Conservation (phyloP, 2,797 vertebrate species). For the Rhyacichthys aspro region DNA sequence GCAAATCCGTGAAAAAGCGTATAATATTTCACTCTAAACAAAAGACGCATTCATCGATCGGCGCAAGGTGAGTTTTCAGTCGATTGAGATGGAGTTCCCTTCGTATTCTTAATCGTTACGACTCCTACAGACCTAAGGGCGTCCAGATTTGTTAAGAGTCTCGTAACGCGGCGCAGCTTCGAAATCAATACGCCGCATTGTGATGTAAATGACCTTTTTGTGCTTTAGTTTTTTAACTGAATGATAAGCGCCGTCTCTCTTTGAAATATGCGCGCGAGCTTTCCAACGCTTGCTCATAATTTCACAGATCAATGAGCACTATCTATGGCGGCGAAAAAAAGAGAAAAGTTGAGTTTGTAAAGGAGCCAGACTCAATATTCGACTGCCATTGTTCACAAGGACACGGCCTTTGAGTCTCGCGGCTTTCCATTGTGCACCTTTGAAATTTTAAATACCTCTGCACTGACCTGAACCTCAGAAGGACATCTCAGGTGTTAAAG, state of each 20-base stretch:
- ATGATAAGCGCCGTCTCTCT: conserved; percentile 69
- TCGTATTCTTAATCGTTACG: conserved; percentile 59
- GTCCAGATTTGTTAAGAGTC: conserved; percentile 60
- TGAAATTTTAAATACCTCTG: conserved; percentile 40
- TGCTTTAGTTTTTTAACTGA: conserved; percentile 61
- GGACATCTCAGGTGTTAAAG: too few relatives aligned
- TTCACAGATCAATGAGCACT: conserved; percentile 83
- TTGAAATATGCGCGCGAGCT: conserved; percentile 68
- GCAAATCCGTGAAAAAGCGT: conserved; percentile 52
- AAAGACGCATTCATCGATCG: conserved; percentile 38
- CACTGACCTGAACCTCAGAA: too few relatives aligned
- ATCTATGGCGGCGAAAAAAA: conserved; percentile 64
- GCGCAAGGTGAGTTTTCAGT: conserved; percentile 25
- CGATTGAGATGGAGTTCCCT: conserved; percentile 41
- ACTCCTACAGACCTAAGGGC: conserved; percentile 47
- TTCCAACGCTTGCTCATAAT: conserved; percentile 80
- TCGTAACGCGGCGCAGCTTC: conserved; percentile 64
- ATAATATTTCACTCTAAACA: conserved; percentile 33
- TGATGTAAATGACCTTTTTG: conserved; percentile 72
- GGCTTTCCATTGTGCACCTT: conserved; percentile 43
- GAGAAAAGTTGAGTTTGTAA: conserved; percentile 70
- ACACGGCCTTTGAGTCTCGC: conserved; percentile 57
- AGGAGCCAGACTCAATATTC: conserved; percentile 77
- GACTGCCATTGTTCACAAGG: conserved; percentile 72
- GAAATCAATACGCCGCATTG: conserved; percentile 69